Evolutionary conservation across 2,113 vertebrate genomes (phyloP).

Genomic region (Hippopotamus amphibius): DNA sequence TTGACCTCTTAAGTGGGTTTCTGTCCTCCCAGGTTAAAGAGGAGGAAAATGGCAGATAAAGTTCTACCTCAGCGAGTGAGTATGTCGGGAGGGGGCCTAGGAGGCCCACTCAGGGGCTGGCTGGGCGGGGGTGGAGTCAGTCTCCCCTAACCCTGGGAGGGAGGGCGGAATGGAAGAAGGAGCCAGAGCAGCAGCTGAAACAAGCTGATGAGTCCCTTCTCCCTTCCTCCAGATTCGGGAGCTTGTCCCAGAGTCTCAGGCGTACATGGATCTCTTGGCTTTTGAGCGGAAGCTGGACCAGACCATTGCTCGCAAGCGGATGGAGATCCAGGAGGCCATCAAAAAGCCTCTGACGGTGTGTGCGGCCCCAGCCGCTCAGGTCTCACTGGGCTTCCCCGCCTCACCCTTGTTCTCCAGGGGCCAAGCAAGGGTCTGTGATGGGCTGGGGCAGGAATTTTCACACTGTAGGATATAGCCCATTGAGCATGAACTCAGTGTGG

Average conservation of each 20-base stretch:
- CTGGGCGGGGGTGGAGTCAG: not conserved
- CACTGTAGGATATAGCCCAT: not conserved
- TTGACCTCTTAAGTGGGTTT: not conserved
- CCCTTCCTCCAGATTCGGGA: conserved; percentile 92
- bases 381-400: not conserved
- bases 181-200: not conserved
- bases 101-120: not conserved
- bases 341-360: conserved; percentile 98
- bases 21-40: conserved; percentile 90
- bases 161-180: not conserved
- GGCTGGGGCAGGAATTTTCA: not conserved
- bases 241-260: conserved; percentile 98
- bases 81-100: conserved; percentile 2
- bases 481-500: conserved; percentile 4
- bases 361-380: not conserved
- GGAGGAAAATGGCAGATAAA: conserved; percentile 99
- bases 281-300: conserved; percentile 99
- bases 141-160: not conserved
- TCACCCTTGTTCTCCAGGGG: not conserved
- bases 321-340: conserved; percentile 99
- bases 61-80: conserved; percentile 98
- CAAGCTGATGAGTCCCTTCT: not conserved
- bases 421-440: not conserved
- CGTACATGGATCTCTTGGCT: conserved; percentile 99
- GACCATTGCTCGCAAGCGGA: conserved; percentile 98